These are phyloP conservation scores for Theocolax elegans DNA, from an alignment of 1,140 invertebrate species.

Conservation along the genomic window DNA sequence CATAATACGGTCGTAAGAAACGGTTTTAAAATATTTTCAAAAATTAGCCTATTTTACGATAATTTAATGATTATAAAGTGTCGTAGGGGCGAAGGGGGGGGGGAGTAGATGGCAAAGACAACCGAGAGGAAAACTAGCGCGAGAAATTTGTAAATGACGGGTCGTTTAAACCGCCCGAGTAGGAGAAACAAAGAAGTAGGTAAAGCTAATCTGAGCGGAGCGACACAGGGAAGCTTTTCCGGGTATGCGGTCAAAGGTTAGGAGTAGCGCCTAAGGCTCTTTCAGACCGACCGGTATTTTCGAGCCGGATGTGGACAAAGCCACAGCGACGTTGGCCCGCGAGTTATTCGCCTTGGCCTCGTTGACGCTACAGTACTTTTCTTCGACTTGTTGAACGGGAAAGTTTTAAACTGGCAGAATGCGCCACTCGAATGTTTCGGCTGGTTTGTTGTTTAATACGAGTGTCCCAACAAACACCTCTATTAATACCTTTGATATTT, in stretches of 20 bases:
- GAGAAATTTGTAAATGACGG: not conserved
- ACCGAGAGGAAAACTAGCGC: no score
- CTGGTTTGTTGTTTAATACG: no score
- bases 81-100: no score
- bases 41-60: no score
- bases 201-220: not conserved
- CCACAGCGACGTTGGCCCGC: slow-evolving; percentile 1
- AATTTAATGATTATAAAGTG: no score
- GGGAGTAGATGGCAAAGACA: no score
- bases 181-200: not conserved
- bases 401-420: slow-evolving; percentile 27
- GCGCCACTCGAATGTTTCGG: no score
- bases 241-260: not conserved
- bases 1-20: no score
- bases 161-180: not conserved
- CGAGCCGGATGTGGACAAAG: not conserved
- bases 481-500: no score
- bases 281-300: slow-evolving; percentile 1
- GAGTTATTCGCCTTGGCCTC: not conserved
- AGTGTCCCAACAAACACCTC: no score
- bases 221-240: not conserved
- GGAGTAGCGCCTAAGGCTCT: not conserved
- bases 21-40: no score
- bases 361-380: not conserved
- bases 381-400: not conserved